Conservation (phyloP, 2,797 vertebrate species). For the Mormyrus proboscirostris region DNA sequence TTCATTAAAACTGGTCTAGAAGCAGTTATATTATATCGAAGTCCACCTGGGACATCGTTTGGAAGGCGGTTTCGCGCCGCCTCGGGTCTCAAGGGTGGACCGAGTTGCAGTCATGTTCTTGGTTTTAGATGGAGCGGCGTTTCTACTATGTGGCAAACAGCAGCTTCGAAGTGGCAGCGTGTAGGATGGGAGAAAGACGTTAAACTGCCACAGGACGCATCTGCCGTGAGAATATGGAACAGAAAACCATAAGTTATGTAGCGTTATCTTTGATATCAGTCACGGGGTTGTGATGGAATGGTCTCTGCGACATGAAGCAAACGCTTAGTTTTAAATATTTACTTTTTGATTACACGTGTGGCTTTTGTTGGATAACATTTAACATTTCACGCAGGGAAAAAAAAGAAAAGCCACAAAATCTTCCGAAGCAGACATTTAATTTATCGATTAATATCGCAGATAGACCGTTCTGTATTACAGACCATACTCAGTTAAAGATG, state of each 20-base stretch:
- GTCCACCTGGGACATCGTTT: not conserved
- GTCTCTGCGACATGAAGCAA: not conserved
- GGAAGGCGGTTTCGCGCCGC: not conserved
- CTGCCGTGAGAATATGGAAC: not conserved
- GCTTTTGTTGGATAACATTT: not conserved
- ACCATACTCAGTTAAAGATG: not conserved
- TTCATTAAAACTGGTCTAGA: not conserved
- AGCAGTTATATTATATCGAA: not conserved
- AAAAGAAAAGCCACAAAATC: not conserved
- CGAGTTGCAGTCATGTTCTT: not conserved
- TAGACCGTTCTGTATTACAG: not conserved
- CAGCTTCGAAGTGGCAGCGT: not conserved
- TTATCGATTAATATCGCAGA: not conserved
- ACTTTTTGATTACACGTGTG: not conserved
- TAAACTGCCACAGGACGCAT: slow-evolving; percentile 2
- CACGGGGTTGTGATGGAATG: not conserved
- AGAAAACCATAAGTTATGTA: not conserved
- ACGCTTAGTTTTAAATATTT: not conserved
- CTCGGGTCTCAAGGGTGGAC: not conserved
- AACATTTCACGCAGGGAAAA: not conserved
- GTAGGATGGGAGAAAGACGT: not conserved
- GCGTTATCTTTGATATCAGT: not conserved
- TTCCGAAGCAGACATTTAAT: not conserved
- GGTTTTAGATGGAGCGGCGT: not conserved
- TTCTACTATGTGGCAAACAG: not conserved